Evolutionary conservation across 2,797 vertebrate genomes (phyloP).

Genomic region (Decapterus maruadsi): DNA sequence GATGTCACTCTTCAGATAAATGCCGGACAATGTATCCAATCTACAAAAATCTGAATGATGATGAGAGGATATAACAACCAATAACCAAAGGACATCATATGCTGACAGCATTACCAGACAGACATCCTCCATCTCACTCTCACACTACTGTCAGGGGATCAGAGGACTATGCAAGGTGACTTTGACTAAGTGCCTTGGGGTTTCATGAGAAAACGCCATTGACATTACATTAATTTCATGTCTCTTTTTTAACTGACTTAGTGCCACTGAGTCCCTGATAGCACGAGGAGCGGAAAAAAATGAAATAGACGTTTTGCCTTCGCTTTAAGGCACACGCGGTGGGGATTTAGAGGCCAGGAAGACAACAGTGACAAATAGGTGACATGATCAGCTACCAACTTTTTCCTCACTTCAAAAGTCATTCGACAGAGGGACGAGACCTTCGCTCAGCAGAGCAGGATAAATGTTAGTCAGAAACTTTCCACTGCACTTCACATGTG

Average conservation of each 20-base stretch:
- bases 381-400: conserved; percentile 59
- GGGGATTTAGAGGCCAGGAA: conserved; percentile 52
- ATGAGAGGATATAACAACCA: conserved; percentile 70
- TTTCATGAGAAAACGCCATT: conserved; percentile 81
- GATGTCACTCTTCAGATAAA: conserved; percentile 55
- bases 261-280: conserved; percentile 69
- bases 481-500: conserved; percentile 54
- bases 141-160: conserved; percentile 80
- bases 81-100: conserved; percentile 72
- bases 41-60: conserved; percentile 54
- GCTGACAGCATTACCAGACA: conserved; percentile 79
- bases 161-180: conserved; percentile 86
- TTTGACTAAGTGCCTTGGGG: conserved; percentile 86
- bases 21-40: conserved; percentile 51
- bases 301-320: conserved; percentile 51
- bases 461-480: conserved; percentile 73
- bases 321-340: conserved; percentile 55
- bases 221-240: conserved; percentile 86
- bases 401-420: conserved; percentile 55
- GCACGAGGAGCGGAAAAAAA: conserved; percentile 27
- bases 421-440: conserved; percentile 44
- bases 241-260: conserved; percentile 82
- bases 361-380: conserved; percentile 69
- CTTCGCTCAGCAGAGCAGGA: conserved; percentile 39
- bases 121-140: conserved; percentile 84